These are phyloP conservation scores for Orycteropus afer DNA, from an alignment of 2,113 vertebrate genomes.

Conservation along the genomic window DNA sequence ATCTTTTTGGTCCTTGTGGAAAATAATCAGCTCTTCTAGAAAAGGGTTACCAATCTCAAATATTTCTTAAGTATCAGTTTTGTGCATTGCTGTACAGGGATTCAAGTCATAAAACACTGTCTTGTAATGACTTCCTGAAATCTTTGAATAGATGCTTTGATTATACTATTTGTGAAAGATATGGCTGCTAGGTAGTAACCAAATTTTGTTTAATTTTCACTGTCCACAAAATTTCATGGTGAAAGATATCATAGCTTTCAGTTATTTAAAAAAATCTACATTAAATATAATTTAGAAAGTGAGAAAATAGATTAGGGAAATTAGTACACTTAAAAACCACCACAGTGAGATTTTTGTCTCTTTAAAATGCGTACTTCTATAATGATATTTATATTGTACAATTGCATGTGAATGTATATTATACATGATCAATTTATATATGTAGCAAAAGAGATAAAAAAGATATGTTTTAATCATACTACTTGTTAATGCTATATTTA, in stretches of 20 bases:
- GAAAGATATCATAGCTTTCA: neutral
- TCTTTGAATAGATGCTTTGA: conserved; percentile 31
- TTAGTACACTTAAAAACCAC: neutral
- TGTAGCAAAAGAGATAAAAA: neutral
- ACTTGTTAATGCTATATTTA: neutral
- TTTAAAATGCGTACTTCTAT: neutral
- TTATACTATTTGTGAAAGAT: conserved; percentile 2
- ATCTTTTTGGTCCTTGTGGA: conserved; percentile 28
- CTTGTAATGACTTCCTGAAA: neutral
- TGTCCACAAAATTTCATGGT: neutral
- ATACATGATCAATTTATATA: neutral
- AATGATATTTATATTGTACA: neutral
- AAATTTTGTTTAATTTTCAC: conserved; percentile 21
- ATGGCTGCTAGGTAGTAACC: neutral
- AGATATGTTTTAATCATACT: neutral
- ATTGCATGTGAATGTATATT: neutral
- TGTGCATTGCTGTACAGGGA: neutral
- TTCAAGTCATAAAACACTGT: neutral
- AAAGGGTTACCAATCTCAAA: neutral
- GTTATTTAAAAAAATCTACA: neutral
- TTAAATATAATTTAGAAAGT: conserved; percentile 44
- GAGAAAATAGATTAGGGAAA: neutral
- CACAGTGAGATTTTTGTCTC: neutral
- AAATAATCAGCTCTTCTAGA: conserved; percentile 14
- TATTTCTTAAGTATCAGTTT: neutral